These are phyloP conservation scores for Chascanopsetta lugubris DNA, from an alignment of 2,113 vertebrate species.

Conservation along the genomic window DNA sequence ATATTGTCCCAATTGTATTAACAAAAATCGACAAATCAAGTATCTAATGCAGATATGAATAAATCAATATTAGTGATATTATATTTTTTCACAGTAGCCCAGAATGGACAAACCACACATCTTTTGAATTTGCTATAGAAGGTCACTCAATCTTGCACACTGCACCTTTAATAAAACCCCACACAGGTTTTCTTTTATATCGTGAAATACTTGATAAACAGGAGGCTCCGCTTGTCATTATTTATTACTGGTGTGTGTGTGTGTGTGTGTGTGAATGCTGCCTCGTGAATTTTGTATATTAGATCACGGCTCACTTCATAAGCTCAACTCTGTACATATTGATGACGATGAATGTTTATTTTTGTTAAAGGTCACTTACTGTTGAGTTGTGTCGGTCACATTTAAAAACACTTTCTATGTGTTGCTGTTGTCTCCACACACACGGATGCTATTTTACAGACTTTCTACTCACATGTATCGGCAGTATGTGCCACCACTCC, in stretches of 20 bases:
- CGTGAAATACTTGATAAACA: constrained; percentile 28
- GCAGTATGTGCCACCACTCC: constrained; percentile 26
- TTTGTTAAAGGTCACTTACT: constrained; percentile 46
- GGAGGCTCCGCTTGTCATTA: constrained; percentile 27
- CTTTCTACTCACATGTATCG: constrained; percentile 27
- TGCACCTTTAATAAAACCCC: too few relatives aligned
- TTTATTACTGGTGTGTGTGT: constrained; percentile 40
- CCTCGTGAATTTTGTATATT: constrained; percentile 50
- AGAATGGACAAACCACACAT: too few relatives aligned
- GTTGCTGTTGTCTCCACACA: constrained; percentile 5
- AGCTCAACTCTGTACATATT: constrained; percentile 71
- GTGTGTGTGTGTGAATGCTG: constrained; percentile 27
- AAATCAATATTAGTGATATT: too few relatives aligned
- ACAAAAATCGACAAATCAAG: too few relatives aligned
- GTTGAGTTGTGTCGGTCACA: constrained; percentile 26
- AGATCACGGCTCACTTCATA: constrained; percentile 56
- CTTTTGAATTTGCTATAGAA: too few relatives aligned
- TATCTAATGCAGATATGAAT: too few relatives aligned
- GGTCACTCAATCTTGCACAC: too few relatives aligned
- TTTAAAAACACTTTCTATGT: constrained; percentile 33
- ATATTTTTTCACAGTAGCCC: too few relatives aligned
- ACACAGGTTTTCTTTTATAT: constrained; percentile 18
- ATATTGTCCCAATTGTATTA: too few relatives aligned
- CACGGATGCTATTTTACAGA: constrained; percentile 13
- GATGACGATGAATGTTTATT: constrained; percentile 51